phyloP scores from a whole-genome alignment of 2,113 vertebrate genomes.

The Serilophus lunatus region DNA sequence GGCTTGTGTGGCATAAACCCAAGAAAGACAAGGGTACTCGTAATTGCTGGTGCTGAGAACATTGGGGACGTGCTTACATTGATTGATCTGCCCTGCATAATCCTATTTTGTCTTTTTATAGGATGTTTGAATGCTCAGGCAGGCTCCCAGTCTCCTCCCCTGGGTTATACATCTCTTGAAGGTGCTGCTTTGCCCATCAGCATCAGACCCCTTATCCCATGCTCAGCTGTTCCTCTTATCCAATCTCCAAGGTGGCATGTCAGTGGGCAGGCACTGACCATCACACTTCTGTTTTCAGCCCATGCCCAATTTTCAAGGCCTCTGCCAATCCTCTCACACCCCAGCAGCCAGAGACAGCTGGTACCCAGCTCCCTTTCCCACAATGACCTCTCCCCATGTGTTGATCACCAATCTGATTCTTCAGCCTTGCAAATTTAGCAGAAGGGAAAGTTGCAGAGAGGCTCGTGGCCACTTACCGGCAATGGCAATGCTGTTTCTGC shows the following conservation, averaged over 20 bases:
- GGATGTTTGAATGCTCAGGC: background rate
- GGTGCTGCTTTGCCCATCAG: background rate
- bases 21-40: background rate
- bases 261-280: background rate
- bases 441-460: background rate
- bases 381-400: rapidly evolving
- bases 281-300: background rate
- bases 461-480: rapidly evolving
- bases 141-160: background rate
- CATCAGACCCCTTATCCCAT: background rate
- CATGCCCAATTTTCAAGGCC: background rate
- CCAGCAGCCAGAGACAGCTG: background rate
- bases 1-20: background rate
- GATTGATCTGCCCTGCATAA: background rate
- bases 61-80: background rate
- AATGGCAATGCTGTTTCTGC: background rate
- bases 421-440: background rate
- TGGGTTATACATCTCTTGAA: background rate
- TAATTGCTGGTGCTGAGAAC: background rate
- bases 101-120: background rate
- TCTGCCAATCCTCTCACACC: background rate
- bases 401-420: background rate
- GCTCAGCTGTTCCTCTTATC: background rate
- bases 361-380: background rate
- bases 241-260: background rate